Percentiles rank a stretch among this genome's conserved stretches.
Evolutionary conservation across 2,888 invertebrate species (phyloP).

Genomic region (Yponomeuta plumbellus): DNA sequence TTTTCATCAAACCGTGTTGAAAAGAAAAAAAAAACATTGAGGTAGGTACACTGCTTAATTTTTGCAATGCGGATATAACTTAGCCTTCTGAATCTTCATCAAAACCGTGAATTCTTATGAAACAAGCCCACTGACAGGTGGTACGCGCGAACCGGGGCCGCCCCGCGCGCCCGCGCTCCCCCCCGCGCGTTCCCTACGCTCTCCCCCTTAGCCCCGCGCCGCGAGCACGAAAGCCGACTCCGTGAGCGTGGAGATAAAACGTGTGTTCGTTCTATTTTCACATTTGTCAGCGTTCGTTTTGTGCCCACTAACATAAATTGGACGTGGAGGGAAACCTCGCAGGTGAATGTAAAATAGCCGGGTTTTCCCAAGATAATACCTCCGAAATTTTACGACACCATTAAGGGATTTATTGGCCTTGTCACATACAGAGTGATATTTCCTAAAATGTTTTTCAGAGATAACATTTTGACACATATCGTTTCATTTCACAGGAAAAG

Average conservation of each 20-base stretch:
- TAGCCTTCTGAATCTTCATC: constrained; percentile 40
- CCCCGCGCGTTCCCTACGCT: constrained; percentile 24
- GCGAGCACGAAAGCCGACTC: constrained; percentile 57
- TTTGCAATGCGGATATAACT: constrained; percentile 7
- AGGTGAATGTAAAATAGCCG: constrained; percentile 76
- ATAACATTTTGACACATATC: constrained; percentile 27
- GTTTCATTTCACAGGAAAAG: neutral
- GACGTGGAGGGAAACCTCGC: constrained; percentile 73
- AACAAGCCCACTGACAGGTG: constrained; percentile 32
- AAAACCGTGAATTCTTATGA: constrained; percentile 43
- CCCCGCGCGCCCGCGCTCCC: constrained; percentile 20
- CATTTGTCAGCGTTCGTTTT: constrained; percentile 77
- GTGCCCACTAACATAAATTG: constrained; percentile 77
- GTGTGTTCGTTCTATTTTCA: constrained; percentile 75
- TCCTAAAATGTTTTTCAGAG: constrained; percentile 51
- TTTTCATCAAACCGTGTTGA: constrained; percentile 2
- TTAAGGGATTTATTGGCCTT: constrained; percentile 72
- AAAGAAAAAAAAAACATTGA: constrained; percentile 3
- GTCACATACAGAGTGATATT: constrained; percentile 66
- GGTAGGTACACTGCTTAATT: constrained; percentile 10
- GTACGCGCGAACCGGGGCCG: constrained; percentile 10
- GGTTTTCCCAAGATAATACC: constrained; percentile 74
- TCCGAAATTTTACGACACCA: constrained; percentile 73
- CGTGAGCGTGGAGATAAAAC: constrained; percentile 69
- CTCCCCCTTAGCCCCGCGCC: constrained; percentile 29